A percentile compares a stretch with the other conserved stretches of the same genome.
Evolutionary conservation across 2,888 invertebrate species (phyloP).

Genomic region (Epirrita christyi): DNA sequence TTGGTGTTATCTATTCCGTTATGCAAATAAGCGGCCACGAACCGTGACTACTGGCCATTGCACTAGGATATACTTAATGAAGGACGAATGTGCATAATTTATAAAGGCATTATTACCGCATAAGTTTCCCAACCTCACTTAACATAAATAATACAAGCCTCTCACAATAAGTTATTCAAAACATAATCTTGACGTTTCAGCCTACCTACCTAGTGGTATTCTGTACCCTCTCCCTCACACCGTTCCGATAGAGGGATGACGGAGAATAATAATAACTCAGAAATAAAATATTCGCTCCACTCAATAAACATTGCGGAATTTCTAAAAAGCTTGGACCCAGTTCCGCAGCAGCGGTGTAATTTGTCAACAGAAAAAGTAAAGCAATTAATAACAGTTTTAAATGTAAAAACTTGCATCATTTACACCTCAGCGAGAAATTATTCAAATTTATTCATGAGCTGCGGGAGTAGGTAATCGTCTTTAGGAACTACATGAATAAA

Average conservation of each 20-base stretch:
- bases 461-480: constrained; percentile 77
- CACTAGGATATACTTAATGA: constrained; percentile 39
- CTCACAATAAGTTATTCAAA: constrained; percentile 19
- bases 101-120: constrained; percentile 40
- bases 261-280: constrained; percentile 15
- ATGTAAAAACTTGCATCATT: constrained; percentile 82
- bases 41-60: constrained; percentile 44
- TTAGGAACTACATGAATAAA: constrained; percentile 78
- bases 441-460: constrained; percentile 80
- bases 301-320: constrained; percentile 24
- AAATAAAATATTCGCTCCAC: constrained; percentile 20
- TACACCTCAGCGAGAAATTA: constrained; percentile 76
- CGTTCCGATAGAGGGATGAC: constrained; percentile 8
- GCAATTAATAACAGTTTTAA: constrained; percentile 76
- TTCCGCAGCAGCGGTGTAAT: constrained; percentile 47
- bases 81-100: constrained; percentile 44
- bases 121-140: constrained; percentile 37
- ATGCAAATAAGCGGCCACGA: constrained; percentile 34
- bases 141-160: constrained; percentile 35
- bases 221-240: background rate
- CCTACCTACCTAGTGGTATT: background rate
- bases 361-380: constrained; percentile 64
- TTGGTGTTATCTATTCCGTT: constrained; percentile 37
- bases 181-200: constrained; percentile 19
- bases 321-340: constrained; percentile 20